Conservation (phyloP, 2,888 invertebrate species). For the Eupithecia subfuscata region DNA sequence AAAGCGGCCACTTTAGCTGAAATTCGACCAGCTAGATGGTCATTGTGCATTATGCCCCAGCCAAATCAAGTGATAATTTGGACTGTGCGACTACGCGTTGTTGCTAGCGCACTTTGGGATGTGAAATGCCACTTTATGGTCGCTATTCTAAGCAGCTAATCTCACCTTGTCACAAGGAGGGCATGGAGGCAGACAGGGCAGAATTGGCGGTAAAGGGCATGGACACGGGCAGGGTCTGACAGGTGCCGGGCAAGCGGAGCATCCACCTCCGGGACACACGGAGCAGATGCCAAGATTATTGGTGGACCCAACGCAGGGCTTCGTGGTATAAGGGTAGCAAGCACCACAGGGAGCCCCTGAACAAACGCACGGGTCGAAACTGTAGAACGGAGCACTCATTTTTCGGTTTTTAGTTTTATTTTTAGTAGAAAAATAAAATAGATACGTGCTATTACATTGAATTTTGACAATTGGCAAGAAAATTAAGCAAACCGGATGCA, state of each 20-base stretch:
- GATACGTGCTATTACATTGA: conserved; percentile 9
- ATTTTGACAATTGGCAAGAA: conserved; percentile 3
- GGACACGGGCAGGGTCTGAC: conserved; percentile 73
- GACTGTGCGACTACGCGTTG: not conserved
- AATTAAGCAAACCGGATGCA: not conserved
- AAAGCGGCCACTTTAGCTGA: too few species aligned
- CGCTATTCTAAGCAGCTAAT: conserved; percentile 9
- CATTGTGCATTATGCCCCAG: too few species aligned
- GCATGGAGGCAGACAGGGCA: conserved; percentile 70
- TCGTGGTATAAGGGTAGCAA: conserved; percentile 73
- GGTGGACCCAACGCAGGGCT: conserved; percentile 67
- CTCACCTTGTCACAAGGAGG: conserved; percentile 76
- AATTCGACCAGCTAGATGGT: too few species aligned
- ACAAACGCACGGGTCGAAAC: conserved; percentile 75
- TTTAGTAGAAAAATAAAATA: conserved; percentile 12
- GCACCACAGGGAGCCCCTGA: conserved; percentile 73
- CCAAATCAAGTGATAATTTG: too few species aligned
- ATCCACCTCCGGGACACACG: conserved; percentile 76
- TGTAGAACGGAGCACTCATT: conserved; percentile 80
- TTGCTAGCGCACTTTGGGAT: not conserved
- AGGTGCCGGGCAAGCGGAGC: conserved; percentile 76
- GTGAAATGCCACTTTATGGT: not conserved
- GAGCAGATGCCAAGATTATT: conserved; percentile 71
- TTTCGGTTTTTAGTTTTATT: conserved; percentile 49
- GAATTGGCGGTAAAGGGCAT: conserved; percentile 62